A percentile compares a stretch with the other conserved stretches of the same genome.
These are phyloP conservation scores for Cryptocephalus primarius DNA, from an alignment of 2,888 invertebrate species.

Conservation along the genomic window DNA sequence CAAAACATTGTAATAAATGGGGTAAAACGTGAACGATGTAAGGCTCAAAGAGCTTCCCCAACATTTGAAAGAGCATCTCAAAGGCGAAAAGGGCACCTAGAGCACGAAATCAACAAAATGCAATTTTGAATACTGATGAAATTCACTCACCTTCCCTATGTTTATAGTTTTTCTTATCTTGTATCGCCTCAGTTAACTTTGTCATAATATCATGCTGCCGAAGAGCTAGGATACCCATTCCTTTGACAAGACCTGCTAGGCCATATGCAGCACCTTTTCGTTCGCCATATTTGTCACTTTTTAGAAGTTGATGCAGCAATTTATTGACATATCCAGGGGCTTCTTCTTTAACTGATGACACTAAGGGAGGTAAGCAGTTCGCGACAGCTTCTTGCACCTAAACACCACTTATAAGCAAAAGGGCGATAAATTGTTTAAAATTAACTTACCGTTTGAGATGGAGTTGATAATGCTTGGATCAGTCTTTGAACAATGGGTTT, in stretches of 20 bases:
- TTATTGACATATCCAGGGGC: slow-evolving; percentile 81
- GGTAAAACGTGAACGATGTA: slow-evolving; percentile 97
- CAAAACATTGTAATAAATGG: slow-evolving; percentile 88
- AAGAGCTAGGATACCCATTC: slow-evolving; percentile 88
- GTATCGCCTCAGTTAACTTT: slow-evolving; percentile 83
- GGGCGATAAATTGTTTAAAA: background rate
- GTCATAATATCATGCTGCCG: slow-evolving; percentile 96
- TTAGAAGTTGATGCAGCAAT: slow-evolving; percentile 74
- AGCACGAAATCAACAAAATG: slow-evolving; percentile 14
- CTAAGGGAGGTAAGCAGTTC: slow-evolving; percentile 87
- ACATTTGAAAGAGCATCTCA: slow-evolving; percentile 90
- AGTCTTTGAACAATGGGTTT: slow-evolving; percentile 89
- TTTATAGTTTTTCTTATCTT: slow-evolving; percentile 92
- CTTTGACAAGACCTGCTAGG: slow-evolving; percentile 92
- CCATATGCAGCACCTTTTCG: slow-evolving; percentile 95
- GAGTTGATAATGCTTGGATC: slow-evolving; percentile 85
- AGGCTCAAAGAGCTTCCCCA: slow-evolving; percentile 95
- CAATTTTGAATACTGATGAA: background rate
- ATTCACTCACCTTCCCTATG: slow-evolving; percentile 67
- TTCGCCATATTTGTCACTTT: slow-evolving; percentile 87
- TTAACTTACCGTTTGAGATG: slow-evolving; percentile 70
- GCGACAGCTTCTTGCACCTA: slow-evolving; percentile 88
- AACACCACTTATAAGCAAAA: background rate
- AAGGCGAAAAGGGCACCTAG: slow-evolving; percentile 88
- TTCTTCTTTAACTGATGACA: slow-evolving; percentile 85